Evolutionary conservation across 53 echinoderm and acorn worm species (phyloP).

Genomic region (Temnopleurus reevesii): DNA sequence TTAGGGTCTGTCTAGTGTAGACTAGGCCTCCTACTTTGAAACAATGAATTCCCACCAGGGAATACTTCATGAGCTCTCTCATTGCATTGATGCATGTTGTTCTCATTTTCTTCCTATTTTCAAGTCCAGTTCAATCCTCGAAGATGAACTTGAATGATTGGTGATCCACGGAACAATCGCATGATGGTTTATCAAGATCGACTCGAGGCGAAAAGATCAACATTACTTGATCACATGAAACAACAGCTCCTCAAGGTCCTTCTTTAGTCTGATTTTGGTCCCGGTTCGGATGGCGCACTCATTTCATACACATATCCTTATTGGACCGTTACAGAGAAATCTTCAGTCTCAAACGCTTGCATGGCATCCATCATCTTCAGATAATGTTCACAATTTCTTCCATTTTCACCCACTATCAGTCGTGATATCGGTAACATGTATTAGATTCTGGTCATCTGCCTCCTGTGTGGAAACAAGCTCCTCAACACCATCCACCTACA

Average conservation of each 20-base stretch:
- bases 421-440: neutral
- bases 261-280: no score
- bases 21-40: neutral
- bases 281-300: no score
- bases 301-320: no score
- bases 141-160: neutral
- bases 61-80: neutral
- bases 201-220: neutral
- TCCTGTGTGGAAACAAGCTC: constrained; percentile 1
- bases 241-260: neutral
- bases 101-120: neutral
- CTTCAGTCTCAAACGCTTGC: neutral
- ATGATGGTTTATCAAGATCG: constrained; percentile 1
- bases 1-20: neutral
- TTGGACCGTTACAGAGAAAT: no score
- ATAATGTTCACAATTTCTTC: neutral
- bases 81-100: neutral
- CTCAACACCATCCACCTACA: constrained; percentile 26
- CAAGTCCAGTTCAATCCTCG: neutral
- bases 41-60: constrained; percentile 10
- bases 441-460: constrained; percentile 2
- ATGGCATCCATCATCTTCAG: neutral
- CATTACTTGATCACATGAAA: neutral
- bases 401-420: constrained; percentile 16
- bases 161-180: neutral